phyloP scores from a whole-genome alignment of 2,113 vertebrate genomes.

The Anguilla japonica region DNA sequence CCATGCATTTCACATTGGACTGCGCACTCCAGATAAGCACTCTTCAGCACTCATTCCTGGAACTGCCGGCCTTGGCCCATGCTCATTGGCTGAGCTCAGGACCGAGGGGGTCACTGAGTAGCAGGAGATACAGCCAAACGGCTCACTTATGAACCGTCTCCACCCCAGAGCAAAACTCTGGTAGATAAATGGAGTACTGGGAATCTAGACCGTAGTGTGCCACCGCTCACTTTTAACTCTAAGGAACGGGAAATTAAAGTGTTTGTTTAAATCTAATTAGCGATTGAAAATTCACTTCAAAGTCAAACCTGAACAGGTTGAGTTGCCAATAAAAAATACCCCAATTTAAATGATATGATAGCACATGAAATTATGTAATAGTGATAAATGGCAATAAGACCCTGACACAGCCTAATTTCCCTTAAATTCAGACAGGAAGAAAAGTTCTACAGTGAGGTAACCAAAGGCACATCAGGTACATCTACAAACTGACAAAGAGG shows the following conservation, averaged over 20 bases:
- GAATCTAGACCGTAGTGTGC: background rate
- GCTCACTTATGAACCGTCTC: background rate
- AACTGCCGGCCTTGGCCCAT: slow-evolving; percentile 29
- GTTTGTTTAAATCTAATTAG: background rate
- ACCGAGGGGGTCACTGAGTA: slow-evolving; percentile 10
- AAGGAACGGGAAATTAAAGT: background rate
- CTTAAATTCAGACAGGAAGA: background rate
- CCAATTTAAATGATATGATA: background rate
- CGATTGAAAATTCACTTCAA: too few species aligned
- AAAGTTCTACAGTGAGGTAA: background rate
- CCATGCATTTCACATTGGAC: slow-evolving; percentile 40
- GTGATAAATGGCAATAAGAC: too few species aligned
- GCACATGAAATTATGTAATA: too few species aligned
- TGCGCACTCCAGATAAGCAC: slow-evolving; percentile 53
- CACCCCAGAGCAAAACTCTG: background rate
- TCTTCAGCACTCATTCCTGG: slow-evolving; percentile 40
- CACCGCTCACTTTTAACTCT: background rate
- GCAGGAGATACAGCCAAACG: background rate
- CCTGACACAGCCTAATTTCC: background rate
- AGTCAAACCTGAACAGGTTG: background rate
- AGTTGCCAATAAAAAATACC: background rate
- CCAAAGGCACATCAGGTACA: background rate
- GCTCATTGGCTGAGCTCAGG: slow-evolving; percentile 40
- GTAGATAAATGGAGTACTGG: background rate
- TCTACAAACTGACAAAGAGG: background rate